Conservation (phyloP, 2,113 vertebrate species). For the Oreochromis spilurus region DNA sequence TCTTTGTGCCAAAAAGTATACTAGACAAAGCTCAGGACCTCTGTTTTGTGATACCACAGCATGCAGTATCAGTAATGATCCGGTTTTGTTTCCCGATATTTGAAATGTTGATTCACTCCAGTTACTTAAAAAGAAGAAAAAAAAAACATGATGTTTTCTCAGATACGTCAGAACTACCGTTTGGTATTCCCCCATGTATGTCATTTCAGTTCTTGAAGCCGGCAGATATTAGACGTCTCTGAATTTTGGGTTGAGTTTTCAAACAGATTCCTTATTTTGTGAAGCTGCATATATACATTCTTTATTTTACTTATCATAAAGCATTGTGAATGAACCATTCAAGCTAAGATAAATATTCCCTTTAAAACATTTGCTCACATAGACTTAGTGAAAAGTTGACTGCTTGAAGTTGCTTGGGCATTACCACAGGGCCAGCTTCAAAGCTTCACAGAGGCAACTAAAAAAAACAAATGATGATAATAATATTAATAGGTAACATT, state of each 20-base stretch:
- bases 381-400: neutral
- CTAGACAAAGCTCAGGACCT: neutral
- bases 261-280: neutral
- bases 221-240: neutral
- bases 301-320: neutral
- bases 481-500: neutral
- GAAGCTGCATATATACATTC: neutral
- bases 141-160: neutral
- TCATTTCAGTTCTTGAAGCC: neutral
- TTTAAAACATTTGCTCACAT: neutral
- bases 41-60: neutral
- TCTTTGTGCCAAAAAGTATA: neutral
- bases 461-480: neutral
- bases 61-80: neutral
- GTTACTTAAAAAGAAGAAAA: neutral
- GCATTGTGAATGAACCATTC: neutral
- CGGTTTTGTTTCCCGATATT: neutral
- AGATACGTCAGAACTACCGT: neutral
- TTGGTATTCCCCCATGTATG: neutral
- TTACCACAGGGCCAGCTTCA: neutral
- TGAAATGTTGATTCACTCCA: neutral
- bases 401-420: neutral
- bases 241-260: neutral
- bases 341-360: neutral
- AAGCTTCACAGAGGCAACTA: neutral